Percentiles rank a stretch among this genome's conserved stretches.
Evolutionary conservation across 2,888 invertebrate genomes (phyloP).

Genomic region (Dolichopus griseipennis): DNA sequence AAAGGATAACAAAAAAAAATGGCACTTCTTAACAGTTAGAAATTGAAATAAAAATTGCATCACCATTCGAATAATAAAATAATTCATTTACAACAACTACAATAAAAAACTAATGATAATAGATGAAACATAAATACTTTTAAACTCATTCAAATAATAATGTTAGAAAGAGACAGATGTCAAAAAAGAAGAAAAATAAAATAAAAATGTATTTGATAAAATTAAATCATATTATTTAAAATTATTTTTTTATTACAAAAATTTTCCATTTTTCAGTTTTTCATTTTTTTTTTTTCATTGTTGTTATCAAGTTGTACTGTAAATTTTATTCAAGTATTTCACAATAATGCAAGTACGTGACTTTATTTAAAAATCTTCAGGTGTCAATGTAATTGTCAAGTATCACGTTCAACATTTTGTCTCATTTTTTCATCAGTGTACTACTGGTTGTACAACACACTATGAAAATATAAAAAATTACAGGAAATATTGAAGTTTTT

Average conservation of each 20-base stretch:
- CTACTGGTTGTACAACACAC: background rate
- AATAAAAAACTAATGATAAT: too few relatives aligned
- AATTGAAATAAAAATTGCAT: too few relatives aligned
- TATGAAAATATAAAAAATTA: background rate
- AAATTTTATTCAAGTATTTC: background rate
- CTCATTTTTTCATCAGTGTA: background rate
- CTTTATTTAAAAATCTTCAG: conserved; percentile 2
- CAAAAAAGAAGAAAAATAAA: background rate
- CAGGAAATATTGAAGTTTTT: background rate
- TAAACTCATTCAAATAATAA: too few relatives aligned
- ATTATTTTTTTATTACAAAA: background rate
- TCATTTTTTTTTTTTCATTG: too few relatives aligned
- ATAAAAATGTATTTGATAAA: background rate
- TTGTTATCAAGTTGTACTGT: background rate
- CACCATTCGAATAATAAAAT: too few relatives aligned
- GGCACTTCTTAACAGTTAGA: too few relatives aligned
- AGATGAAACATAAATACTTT: too few relatives aligned
- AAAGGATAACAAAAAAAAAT: too few relatives aligned
- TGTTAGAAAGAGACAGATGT: too few relatives aligned
- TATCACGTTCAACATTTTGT: background rate
- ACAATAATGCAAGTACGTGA: background rate
- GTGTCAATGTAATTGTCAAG: conserved; percentile 1
- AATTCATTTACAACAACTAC: too few relatives aligned
- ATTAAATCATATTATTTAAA: background rate
- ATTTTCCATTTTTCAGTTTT: background rate